Conservation (phyloP, 1,140 invertebrate genomes). For the Trichogramma pretiosum region DNA sequence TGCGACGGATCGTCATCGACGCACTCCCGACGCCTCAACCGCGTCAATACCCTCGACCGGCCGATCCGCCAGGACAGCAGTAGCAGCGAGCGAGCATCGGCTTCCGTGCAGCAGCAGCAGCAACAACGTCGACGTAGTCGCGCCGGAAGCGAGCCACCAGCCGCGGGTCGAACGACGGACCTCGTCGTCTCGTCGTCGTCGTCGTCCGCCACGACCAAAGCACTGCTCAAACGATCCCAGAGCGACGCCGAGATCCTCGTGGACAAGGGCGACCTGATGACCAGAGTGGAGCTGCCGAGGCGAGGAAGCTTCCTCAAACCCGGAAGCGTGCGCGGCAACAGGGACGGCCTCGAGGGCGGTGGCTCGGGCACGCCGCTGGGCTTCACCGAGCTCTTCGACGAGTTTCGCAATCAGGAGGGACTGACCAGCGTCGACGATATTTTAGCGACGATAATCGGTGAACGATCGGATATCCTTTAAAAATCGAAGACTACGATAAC, state of each 20-base stretch:
- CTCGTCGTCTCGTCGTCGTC: too few species aligned
- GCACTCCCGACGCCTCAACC: conserved; percentile 11
- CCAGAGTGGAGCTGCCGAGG: conserved; percentile 72
- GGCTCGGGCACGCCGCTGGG: conserved; percentile 62
- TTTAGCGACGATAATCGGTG: conserved; percentile 68
- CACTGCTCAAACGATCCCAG: conserved; percentile 48
- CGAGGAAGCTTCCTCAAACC: conserved; percentile 74
- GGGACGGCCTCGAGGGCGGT: conserved; percentile 43
- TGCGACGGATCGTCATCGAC: too few species aligned
- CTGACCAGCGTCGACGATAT: conserved; percentile 81
- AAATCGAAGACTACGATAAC: too few species aligned
- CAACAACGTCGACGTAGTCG: conserved; percentile 29
- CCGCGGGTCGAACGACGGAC: too few species aligned
- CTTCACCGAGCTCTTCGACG: conserved; percentile 74
- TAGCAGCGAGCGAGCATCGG: neutral
- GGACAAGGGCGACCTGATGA: conserved; percentile 64
- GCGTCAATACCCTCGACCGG: conserved; percentile 26
- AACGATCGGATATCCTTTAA: neutral
- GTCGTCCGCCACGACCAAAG: conserved; percentile 31
- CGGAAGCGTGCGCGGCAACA: conserved; percentile 42
- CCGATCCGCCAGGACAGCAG: neutral
- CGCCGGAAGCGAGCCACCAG: conserved; percentile 38
- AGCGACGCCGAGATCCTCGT: conserved; percentile 41
- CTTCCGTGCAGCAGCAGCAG: neutral
- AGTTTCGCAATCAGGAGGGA: conserved; percentile 75